Evolutionary conservation across 1,140 invertebrate genomes (phyloP).

Genomic region (Drosophila repletoides): DNA sequence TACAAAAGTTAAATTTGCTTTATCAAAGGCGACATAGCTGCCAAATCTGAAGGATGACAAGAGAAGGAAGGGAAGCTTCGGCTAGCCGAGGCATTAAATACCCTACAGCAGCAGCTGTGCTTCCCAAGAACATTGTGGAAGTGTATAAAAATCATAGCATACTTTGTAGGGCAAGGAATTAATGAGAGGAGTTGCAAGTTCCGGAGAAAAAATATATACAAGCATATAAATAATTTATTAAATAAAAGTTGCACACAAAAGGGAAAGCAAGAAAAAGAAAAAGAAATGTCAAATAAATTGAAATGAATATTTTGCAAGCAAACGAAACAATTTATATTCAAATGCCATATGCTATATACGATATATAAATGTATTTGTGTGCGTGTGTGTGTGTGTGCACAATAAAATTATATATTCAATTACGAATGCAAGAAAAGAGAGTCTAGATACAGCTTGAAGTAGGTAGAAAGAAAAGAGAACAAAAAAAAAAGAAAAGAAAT

Average conservation of each 20-base stretch:
- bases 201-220: constrained; percentile 4
- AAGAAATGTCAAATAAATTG: constrained; percentile 68
- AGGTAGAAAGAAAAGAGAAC: neutral
- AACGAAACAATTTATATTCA: constrained; percentile 81
- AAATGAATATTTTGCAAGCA: constrained; percentile 78
- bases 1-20: constrained; percentile 42
- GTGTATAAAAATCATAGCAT: no score
- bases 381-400: constrained; percentile 24
- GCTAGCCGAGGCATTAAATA: no score
- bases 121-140: no score
- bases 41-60: neutral
- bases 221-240: constrained; percentile 77
- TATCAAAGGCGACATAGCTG: constrained; percentile 13
- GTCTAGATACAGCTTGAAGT: constrained; percentile 4
- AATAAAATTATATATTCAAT: constrained; percentile 80
- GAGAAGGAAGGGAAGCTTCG: no score
- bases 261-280: constrained; percentile 7
- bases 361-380: constrained; percentile 22
- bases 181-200: constrained; percentile 50
- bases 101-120: no score
- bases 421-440: constrained; percentile 35
- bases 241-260: constrained; percentile 55
- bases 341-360: constrained; percentile 49
- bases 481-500: constrained; percentile 37
- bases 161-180: constrained; percentile 47